Percentiles rank a stretch among this genome's conserved stretches.
phyloP scores from a whole-genome alignment of 2,113 vertebrate genomes.

The Chloropsis cyanopogon region DNA sequence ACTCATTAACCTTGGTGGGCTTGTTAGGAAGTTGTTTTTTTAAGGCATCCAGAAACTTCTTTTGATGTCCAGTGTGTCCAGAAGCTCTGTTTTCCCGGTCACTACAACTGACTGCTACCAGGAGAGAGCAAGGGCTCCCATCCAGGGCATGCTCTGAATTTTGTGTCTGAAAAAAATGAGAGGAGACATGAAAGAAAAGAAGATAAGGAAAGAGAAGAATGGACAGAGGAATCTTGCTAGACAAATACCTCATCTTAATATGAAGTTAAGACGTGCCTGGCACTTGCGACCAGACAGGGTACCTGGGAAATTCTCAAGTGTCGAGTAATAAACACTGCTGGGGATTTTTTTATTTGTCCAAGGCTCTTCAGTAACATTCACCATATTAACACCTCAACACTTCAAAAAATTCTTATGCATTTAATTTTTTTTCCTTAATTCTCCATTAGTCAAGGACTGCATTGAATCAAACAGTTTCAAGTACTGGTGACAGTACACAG shows the following conservation, averaged over 20 bases:
- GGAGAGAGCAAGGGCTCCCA: not conserved
- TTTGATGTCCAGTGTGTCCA: not conserved
- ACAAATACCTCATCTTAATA: not conserved
- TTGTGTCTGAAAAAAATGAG: not conserved
- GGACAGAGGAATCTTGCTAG: not conserved
- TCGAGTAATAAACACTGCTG: not conserved
- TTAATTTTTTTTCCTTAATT: not conserved
- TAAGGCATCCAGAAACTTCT: not conserved
- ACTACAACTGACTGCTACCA: not conserved
- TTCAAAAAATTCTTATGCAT: not conserved
- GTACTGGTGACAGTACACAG: not conserved
- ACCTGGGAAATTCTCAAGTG: not conserved
- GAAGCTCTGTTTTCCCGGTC: not conserved
- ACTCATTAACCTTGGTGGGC: not conserved
- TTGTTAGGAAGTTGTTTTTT: not conserved
- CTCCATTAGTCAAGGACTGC: not conserved
- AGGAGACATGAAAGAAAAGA: not conserved
- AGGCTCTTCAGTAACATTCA: not conserved
- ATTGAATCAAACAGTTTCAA: not conserved
- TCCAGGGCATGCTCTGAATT: not conserved
- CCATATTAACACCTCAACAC: not conserved
- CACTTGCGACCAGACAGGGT: not conserved
- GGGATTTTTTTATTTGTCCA: not conserved
- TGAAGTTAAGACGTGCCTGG: not conserved
- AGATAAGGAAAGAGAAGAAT: not conserved